Evolutionary conservation across 1,140 invertebrate species (phyloP), one percentile per base, ranked within the genome.

Genomic region (Bombus breviceps): DNA sequence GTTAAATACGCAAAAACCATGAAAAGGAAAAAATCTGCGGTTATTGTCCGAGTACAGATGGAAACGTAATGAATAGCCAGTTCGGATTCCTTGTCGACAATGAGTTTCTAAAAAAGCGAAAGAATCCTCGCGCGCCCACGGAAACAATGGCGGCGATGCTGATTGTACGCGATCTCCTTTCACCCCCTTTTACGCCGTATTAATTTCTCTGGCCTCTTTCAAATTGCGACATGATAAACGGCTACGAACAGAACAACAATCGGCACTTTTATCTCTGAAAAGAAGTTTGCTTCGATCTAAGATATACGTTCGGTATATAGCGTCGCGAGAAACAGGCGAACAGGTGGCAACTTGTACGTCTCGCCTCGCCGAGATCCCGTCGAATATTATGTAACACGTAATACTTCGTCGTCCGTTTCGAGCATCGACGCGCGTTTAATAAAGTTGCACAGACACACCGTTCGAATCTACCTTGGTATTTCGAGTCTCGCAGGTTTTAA

Each of bases 161-260:
- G 75, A 59, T 59, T 68, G 80, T 82, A 64, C n/a, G 80, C 80
- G 81, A n/a, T 34, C n/a, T 34, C 73, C 69, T 28, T 25, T n/a
- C n/a, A 18, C 28, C 41, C 34, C 10, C 34, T 68, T 47, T 83
- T 47, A 57, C 75, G 82, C 34, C 22, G 75, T 83, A 83, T 83
- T 83, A 78, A 78, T 83, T 83, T 83, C 82, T 78, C 74, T 78
- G 82, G 74, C 82, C 82, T 83, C 82, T 43, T 83, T 83, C 82
- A 62, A 34, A 69, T 83, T 83, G 82, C 82, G 75, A 83, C 82
- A 78, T 83, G 78, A 83, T 78, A 32, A 83, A 69, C 82, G 74
- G 9, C 74, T 43, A 69, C 64, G 47, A 76, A 39, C 22, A 0
- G 25, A 57, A 15, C 69, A 71, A 32, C 57, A 57, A 69, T 83